Evolutionary conservation across 2,797 vertebrate genomes (phyloP), one percentile per base, ranked within the genome.

Genomic region (Sebastes diaconus): DNA sequence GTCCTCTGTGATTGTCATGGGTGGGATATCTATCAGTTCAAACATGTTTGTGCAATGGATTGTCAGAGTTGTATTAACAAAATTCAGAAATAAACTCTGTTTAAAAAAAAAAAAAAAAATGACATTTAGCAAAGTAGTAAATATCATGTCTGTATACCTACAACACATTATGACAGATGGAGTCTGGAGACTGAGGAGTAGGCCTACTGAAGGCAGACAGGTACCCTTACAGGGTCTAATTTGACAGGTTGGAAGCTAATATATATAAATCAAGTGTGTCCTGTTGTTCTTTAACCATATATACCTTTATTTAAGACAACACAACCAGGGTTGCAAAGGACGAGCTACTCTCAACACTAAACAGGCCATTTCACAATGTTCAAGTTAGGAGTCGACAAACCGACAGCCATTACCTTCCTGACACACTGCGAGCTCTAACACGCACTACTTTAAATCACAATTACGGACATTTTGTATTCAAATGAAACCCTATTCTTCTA

Each of bases 381-480:
- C 90, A 89, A 87, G 84, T 89, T 90, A 86, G 85, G 86, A 93
- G 92, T 83, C 93, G 90, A 92, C 74, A 39, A 39, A 39, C 36
- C 93, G 93, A 95, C 93, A 96, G 94, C 95, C 94, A 96, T 95
- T 95, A 93, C 92, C 92, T 93, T 93, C 89, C 90, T 84, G 75
- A 73, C 85, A 84, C 90, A 89, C 87, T 86, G 50, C 75, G 84
- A 88, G 69, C 81, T 58, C 25, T 65, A 81, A 75, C 78, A 87
- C 83, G 83, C 82, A 88, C 80, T 81, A 80, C 85, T 91, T 86
- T 69, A 70, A 73, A 86, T 30, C 79, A 65, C 42, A 70, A 39
- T 64, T 27, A 68, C 24, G 1, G n/a, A 60, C 57, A 69, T 68
- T 57, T 73, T 14, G n/a, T 25, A 20, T 61, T 65, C 24, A 71